These are phyloP conservation scores for Aradophagus sp. DNA, from an alignment of 1,140 invertebrate genomes.

Conservation along the genomic window DNA sequence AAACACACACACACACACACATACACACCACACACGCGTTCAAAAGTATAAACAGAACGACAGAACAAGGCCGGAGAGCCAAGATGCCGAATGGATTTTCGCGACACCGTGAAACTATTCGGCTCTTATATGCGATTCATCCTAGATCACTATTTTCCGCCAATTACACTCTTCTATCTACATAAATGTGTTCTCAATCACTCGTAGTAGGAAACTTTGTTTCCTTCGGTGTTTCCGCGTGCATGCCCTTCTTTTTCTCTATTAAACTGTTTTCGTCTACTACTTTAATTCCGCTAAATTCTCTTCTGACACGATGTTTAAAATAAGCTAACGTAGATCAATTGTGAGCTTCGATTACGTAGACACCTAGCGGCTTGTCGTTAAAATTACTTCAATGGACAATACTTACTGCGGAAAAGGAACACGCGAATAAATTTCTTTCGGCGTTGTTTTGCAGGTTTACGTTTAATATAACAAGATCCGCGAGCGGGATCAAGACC, in stretches of 20 bases:
- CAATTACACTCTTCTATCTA: slow-evolving; percentile 30
- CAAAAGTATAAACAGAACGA: no score
- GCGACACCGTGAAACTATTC: slow-evolving; percentile 22
- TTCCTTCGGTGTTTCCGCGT: slow-evolving; percentile 57
- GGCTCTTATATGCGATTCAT: slow-evolving; percentile 8
- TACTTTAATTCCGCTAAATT: slow-evolving; percentile 55
- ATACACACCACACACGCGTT: background rate
- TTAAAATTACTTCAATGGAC: slow-evolving; percentile 36
- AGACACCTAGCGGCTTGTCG: slow-evolving; percentile 22
- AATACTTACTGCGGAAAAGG: slow-evolving; percentile 37
- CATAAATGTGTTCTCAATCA: slow-evolving; percentile 12
- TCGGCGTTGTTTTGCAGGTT: slow-evolving; percentile 28
- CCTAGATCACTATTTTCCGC: slow-evolving; percentile 18
- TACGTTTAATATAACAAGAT: slow-evolving; percentile 37
- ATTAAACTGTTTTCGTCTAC: slow-evolving; percentile 23
- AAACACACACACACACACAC: slow-evolving; percentile 10
- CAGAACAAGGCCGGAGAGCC: no score
- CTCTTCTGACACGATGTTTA: slow-evolving; percentile 6
- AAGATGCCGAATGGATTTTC: slow-evolving; percentile 20
- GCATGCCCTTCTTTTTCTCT: slow-evolving; percentile 52
- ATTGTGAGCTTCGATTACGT: slow-evolving; percentile 36
- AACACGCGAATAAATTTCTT: slow-evolving; percentile 23
- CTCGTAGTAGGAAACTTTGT: slow-evolving; percentile 25
- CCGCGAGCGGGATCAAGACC: background rate
- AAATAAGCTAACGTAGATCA: slow-evolving; percentile 42